phyloP scores from a whole-genome alignment of 2,797 vertebrate species.

The Thamnophis elegans region DNA sequence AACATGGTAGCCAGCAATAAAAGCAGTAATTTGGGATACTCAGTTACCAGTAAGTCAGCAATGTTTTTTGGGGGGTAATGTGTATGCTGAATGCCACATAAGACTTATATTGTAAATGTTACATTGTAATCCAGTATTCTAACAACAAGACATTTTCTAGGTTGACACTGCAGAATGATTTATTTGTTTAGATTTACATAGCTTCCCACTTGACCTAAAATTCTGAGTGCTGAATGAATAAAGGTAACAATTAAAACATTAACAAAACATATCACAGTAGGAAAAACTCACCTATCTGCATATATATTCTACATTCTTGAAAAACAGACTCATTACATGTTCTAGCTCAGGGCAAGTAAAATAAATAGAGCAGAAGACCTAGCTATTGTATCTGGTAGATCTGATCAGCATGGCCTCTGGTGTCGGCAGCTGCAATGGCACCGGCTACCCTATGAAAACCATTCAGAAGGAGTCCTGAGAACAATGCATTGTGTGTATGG shows the following conservation, averaged over 20 bases:
- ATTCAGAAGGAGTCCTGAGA: neutral
- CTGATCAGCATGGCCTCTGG: neutral
- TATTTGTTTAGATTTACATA: neutral
- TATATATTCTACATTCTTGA: neutral
- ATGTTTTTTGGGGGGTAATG: neutral
- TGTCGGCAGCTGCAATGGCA: neutral
- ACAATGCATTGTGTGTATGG: neutral
- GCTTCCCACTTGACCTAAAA: neutral
- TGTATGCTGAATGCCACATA: neutral
- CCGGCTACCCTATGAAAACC: neutral
- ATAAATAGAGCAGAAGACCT: neutral
- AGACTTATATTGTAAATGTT: neutral
- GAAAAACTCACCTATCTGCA: neutral
- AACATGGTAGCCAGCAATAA: neutral
- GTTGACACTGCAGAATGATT: neutral
- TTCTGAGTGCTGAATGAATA: neutral
- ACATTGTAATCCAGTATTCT: neutral
- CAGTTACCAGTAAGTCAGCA: neutral
- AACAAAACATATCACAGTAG: neutral
- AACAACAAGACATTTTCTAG: neutral
- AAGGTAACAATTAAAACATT: neutral
- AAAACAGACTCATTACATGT: neutral
- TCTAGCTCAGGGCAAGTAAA: neutral
- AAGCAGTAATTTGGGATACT: conserved; percentile 35
- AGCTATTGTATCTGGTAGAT: neutral